Conservation (phyloP, 2,797 vertebrate species). For the Xiphorhynchus erythropygius region DNA sequence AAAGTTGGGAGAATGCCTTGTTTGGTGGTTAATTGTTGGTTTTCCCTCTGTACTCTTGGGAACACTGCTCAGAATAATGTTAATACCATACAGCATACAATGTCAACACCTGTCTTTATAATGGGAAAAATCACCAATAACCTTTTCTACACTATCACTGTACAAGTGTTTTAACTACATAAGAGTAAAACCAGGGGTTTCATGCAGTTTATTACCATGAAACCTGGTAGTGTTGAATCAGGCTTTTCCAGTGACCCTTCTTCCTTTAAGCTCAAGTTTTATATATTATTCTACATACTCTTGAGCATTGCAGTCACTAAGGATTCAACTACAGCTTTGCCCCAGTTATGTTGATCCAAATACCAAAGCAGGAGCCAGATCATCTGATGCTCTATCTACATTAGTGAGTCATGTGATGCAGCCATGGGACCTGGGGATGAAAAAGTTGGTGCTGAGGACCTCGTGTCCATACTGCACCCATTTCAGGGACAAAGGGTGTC, state of each 20-base stretch:
- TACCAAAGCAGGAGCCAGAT: background rate
- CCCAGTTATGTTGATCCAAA: background rate
- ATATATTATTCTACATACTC: background rate
- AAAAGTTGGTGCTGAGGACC: background rate
- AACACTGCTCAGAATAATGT: background rate
- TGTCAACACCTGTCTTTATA: background rate
- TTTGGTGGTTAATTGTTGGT: background rate
- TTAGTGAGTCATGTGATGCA: background rate
- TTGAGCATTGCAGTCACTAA: background rate
- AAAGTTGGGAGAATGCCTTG: background rate
- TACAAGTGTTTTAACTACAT: background rate
- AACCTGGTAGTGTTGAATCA: background rate
- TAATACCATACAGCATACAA: background rate
- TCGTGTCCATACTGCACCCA: background rate
- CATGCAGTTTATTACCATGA: background rate
- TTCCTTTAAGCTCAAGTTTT: background rate
- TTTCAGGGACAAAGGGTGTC: background rate
- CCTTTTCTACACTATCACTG: background rate
- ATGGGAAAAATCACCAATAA: background rate
- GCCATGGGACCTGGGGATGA: background rate
- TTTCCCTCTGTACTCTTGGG: background rate
- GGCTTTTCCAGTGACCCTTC: background rate
- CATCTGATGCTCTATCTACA: background rate
- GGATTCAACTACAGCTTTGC: background rate
- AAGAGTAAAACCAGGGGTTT: background rate